Conservation (phyloP, 2,797 vertebrate species). For the Carapus acus region DNA sequence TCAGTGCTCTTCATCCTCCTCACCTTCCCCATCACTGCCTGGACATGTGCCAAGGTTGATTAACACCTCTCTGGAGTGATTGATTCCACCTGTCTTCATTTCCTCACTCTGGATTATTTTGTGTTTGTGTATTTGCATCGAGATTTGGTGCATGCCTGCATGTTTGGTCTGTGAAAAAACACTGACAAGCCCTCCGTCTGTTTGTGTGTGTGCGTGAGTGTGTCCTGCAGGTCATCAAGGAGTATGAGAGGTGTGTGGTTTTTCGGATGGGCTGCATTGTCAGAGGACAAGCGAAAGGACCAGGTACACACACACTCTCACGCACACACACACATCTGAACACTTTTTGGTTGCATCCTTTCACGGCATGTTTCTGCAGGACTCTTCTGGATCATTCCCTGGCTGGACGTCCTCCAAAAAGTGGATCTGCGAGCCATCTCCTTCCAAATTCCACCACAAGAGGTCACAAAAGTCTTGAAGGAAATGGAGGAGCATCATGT, state of each 20-base stretch:
- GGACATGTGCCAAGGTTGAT: constrained; percentile 82
- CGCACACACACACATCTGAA: too few species aligned
- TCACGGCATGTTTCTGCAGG: constrained; percentile 46
- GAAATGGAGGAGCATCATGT: not conserved
- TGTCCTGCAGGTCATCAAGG: constrained; percentile 70
- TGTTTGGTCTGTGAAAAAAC: too few species aligned
- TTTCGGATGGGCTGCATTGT: constrained; percentile 77
- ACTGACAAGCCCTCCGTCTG: too few species aligned
- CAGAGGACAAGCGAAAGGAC: constrained; percentile 73
- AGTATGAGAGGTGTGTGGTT: constrained; percentile 78
- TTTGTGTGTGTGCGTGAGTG: too few species aligned
- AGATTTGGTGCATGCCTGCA: too few species aligned
- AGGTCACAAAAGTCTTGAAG: too few species aligned
- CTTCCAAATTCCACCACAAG: constrained; percentile 80
- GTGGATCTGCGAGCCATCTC: constrained; percentile 78
- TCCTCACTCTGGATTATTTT: too few species aligned
- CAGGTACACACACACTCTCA: constrained; percentile 55
- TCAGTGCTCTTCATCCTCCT: constrained; percentile 70
- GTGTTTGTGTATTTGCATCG: too few species aligned
- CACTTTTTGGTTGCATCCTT: not conserved
- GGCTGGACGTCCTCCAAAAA: constrained; percentile 73
- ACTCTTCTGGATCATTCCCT: constrained; percentile 76
- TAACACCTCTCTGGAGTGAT: too few species aligned
- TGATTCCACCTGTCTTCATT: too few species aligned
- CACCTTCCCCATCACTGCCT: constrained; percentile 80